Percentiles rank a stretch among this genome's conserved stretches.
phyloP scores from a whole-genome alignment of 2,888 invertebrate species.

The Rhodophaea formosa region DNA sequence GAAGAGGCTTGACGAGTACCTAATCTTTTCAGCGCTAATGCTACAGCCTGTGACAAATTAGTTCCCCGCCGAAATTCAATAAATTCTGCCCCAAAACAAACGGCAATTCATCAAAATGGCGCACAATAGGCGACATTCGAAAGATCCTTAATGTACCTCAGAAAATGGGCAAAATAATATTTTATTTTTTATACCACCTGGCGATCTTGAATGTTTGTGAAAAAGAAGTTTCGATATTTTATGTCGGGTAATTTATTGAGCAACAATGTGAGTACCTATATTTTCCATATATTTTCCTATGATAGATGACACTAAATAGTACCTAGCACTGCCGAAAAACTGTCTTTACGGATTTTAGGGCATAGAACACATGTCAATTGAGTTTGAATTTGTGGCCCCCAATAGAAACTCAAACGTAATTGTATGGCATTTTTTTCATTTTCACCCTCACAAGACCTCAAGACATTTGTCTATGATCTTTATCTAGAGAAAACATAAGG shows the following conservation, averaged over 20 bases:
- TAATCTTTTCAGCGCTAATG: constrained; percentile 23
- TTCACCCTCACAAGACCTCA: too few relatives aligned
- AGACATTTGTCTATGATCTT: too few relatives aligned
- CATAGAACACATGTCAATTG: too few relatives aligned
- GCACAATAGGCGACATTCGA: constrained; percentile 28
- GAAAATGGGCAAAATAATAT: constrained; percentile 15
- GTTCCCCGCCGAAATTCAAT: constrained; percentile 26
- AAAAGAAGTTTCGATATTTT: background rate
- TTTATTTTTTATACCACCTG: constrained; percentile 12
- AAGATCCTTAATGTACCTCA: constrained; percentile 17
- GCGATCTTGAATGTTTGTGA: background rate
- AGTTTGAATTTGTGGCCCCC: too few relatives aligned
- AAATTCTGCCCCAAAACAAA: constrained; percentile 27
- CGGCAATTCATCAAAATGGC: constrained; percentile 32
- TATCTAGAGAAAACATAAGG: too few relatives aligned
- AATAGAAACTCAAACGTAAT: too few relatives aligned
- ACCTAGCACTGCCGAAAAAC: too few relatives aligned
- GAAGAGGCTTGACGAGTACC: constrained; percentile 20
- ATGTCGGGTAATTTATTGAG: background rate
- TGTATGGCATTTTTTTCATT: too few relatives aligned
- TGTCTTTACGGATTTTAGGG: too few relatives aligned
- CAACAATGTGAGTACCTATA: too few relatives aligned
- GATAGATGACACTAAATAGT: too few relatives aligned
- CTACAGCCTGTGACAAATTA: constrained; percentile 31
- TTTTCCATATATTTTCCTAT: too few relatives aligned